Percentiles rank a stretch among this genome's conserved stretches.
Conservation (phyloP, 2,888 invertebrate species). For the Neuroscelio doddi region DNA sequence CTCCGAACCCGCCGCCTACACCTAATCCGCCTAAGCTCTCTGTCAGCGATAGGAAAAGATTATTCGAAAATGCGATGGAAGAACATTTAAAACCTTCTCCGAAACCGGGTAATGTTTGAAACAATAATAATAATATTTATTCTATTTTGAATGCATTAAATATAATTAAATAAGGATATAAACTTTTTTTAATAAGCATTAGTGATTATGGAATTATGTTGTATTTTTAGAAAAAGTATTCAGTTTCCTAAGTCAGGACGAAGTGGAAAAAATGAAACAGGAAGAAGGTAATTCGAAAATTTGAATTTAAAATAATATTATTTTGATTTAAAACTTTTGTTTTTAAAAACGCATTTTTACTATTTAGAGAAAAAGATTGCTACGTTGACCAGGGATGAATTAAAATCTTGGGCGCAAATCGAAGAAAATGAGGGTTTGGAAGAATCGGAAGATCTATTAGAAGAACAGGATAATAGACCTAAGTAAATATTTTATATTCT, state of each 20-base stretch:
- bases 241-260: constrained; percentile 93
- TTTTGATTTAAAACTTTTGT: too few relatives aligned
- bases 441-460: constrained; percentile 65
- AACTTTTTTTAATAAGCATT: too few relatives aligned
- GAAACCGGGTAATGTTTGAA: constrained; percentile 80
- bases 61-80: constrained; percentile 97
- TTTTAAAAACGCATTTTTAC: constrained; percentile 15
- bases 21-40: constrained; percentile 86
- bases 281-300: constrained; percentile 79
- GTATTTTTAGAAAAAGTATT: constrained; percentile 86
- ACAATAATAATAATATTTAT: too few relatives aligned
- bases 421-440: constrained; percentile 75
- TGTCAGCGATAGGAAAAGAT: constrained; percentile 94
- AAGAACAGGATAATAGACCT: constrained; percentile 67
- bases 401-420: constrained; percentile 75
- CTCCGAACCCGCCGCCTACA: constrained; percentile 80
- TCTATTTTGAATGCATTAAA: neutral
- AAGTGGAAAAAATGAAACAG: constrained; percentile 93
- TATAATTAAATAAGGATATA: constrained; percentile 22
- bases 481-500: constrained; percentile 51
- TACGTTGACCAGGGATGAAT: constrained; percentile 79
- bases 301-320: neutral
- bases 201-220: too few relatives aligned
- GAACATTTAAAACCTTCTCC: constrained; percentile 89
- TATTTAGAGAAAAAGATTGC: constrained; percentile 85